A percentile compares a stretch with the other conserved stretches of the same genome.
These are phyloP conservation scores for Acanthosoma haemorrhoidale DNA, from an alignment of 2,888 invertebrate genomes.

Conservation along the genomic window DNA sequence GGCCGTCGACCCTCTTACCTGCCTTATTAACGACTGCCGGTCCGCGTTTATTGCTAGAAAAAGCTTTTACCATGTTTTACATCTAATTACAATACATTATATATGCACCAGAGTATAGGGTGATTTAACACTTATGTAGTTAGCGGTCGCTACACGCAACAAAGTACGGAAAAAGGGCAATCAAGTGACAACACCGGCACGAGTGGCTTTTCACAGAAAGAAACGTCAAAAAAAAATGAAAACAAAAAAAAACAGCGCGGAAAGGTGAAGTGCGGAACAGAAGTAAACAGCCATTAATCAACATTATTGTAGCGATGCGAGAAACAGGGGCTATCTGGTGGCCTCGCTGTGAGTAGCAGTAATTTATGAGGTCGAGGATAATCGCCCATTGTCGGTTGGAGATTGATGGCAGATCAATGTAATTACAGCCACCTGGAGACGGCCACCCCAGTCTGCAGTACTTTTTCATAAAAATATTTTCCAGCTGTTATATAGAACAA, in stretches of 20 bases:
- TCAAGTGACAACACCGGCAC: too few species aligned
- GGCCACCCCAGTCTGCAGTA: neutral
- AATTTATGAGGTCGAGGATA: constrained; percentile 14
- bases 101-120: too few species aligned
- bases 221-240: neutral
- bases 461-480: neutral
- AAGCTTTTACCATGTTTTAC: too few species aligned
- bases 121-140: too few species aligned
- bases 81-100: too few species aligned
- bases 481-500: too few species aligned
- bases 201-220: neutral
- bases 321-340: constrained; percentile 13
- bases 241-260: neutral
- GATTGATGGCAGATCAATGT: neutral
- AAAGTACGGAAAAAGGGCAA: too few species aligned
- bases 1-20: too few species aligned
- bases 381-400: constrained; percentile 1
- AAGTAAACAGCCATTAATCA: constrained; percentile 6
- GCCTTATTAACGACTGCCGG: too few species aligned
- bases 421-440: neutral
- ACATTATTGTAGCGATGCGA: constrained; percentile 13
- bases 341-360: neutral
- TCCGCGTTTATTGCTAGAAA: too few species aligned
- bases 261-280: neutral
- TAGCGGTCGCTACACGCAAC: too few species aligned